Evolutionary conservation across 2,888 invertebrate genomes (phyloP).

Genomic region (Malacosoma neustria): DNA sequence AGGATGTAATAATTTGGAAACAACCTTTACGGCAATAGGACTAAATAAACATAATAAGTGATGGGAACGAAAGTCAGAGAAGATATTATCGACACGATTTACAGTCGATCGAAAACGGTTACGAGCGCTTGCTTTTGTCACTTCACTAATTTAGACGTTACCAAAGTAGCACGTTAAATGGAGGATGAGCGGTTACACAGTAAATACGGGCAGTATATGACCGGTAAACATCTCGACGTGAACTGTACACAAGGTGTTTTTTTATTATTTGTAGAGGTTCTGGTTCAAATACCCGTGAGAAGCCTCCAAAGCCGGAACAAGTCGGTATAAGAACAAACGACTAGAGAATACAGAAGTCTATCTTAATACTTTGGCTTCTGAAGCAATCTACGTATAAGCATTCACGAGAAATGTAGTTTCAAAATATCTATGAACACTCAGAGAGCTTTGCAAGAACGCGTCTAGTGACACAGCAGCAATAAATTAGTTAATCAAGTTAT

Average conservation of each 20-base stretch:
- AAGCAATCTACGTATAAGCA: too few relatives aligned
- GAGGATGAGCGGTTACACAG: constrained; percentile 61
- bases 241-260: constrained; percentile 69
- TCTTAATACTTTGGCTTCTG: too few relatives aligned
- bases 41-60: constrained; percentile 59
- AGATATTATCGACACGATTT: constrained; percentile 66
- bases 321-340: constrained; percentile 9
- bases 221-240: constrained; percentile 65
- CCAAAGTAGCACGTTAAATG: constrained; percentile 68
- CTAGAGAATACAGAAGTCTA: too few relatives aligned
- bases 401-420: too few relatives aligned
- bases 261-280: constrained; percentile 62
- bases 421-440: too few relatives aligned
- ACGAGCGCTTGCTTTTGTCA: constrained; percentile 70
- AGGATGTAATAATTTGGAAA: constrained; percentile 44
- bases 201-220: constrained; percentile 65
- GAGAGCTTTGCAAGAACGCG: too few relatives aligned
- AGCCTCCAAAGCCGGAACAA: constrained; percentile 34
- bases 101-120: constrained; percentile 58
- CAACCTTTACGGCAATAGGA: constrained; percentile 43
- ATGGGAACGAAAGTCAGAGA: constrained; percentile 50
- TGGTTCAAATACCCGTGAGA: constrained; percentile 71
- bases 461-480: too few relatives aligned
- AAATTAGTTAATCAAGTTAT: too few relatives aligned
- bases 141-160: constrained; percentile 71